Conservation (phyloP, 2,113 vertebrate species). For the Macrotis lagotis region DNA sequence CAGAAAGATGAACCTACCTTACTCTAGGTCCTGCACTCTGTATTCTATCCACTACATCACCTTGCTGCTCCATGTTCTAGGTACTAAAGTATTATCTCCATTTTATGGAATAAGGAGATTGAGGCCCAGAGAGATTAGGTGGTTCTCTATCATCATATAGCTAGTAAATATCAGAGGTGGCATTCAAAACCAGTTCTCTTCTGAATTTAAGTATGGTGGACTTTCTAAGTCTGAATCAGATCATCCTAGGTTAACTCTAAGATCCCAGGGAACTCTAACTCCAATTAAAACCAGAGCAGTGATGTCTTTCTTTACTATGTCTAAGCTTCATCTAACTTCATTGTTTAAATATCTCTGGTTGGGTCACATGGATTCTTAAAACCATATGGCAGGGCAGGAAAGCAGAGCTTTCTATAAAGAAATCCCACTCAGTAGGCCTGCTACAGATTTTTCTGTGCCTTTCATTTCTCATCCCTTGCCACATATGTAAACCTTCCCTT, state of each 20-base stretch:
- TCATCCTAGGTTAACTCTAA: background rate
- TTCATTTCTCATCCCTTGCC: background rate
- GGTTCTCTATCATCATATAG: background rate
- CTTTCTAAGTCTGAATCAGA: background rate
- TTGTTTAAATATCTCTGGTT: background rate
- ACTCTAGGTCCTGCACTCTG: background rate
- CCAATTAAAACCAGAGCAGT: background rate
- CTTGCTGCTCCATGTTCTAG: background rate
- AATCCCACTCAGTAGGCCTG: fast-evolving
- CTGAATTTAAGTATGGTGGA: background rate
- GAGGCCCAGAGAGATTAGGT: background rate
- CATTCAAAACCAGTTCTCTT: background rate
- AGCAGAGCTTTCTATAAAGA: background rate
- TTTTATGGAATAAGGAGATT: background rate
- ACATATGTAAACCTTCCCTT: background rate
- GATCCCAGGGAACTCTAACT: background rate
- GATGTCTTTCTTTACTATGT: background rate
- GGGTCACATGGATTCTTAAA: background rate
- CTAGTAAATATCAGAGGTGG: too few species aligned
- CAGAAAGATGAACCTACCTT: background rate
- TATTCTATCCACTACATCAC: background rate
- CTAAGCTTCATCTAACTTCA: background rate
- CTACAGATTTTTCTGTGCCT: fast-evolving
- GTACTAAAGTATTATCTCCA: background rate
- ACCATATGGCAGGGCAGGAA: background rate